Conservation (phyloP, 2,888 invertebrate species). For the Cepaea hortensis region DNA sequence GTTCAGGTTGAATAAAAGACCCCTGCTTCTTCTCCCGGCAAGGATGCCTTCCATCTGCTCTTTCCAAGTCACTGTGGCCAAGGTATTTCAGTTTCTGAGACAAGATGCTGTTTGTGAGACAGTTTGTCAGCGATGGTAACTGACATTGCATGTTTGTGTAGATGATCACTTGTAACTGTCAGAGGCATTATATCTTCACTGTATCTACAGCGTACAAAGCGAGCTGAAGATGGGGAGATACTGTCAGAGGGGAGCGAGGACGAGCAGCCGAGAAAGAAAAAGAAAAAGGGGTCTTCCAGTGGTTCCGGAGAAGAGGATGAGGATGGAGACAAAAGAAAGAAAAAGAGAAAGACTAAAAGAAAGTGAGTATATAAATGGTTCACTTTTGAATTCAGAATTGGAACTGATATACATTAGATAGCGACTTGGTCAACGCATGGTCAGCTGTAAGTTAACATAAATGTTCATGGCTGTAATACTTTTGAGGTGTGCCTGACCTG, state of each 20-base stretch:
- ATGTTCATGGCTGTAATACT: too few species aligned
- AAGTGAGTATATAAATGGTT: conserved; percentile 41
- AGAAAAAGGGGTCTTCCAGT: conserved; percentile 70
- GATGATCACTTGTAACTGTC: not conserved
- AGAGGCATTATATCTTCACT: not conserved
- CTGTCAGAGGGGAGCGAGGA: conserved; percentile 69
- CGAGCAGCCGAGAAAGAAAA: conserved; percentile 66
- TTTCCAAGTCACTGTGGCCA: too few species aligned
- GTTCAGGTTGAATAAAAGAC: too few species aligned
- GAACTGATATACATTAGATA: too few species aligned
- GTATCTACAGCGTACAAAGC: conserved; percentile 53
- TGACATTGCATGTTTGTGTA: not conserved
- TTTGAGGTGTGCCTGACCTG: too few species aligned
- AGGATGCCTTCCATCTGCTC: too few species aligned
- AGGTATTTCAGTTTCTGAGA: too few species aligned
- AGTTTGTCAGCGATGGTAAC: too few species aligned
- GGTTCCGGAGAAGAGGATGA: conserved; percentile 74
- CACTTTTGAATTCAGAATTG: too few species aligned
- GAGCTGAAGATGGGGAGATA: conserved; percentile 69
- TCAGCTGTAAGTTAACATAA: not conserved
- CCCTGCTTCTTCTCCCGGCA: too few species aligned
- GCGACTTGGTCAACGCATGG: not conserved
- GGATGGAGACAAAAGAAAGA: conserved; percentile 59
- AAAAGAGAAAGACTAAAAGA: conserved; percentile 52
- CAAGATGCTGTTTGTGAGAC: too few species aligned